Conservation (phyloP, 2,888 invertebrate genomes). For the Dryobotodes eremita region DNA sequence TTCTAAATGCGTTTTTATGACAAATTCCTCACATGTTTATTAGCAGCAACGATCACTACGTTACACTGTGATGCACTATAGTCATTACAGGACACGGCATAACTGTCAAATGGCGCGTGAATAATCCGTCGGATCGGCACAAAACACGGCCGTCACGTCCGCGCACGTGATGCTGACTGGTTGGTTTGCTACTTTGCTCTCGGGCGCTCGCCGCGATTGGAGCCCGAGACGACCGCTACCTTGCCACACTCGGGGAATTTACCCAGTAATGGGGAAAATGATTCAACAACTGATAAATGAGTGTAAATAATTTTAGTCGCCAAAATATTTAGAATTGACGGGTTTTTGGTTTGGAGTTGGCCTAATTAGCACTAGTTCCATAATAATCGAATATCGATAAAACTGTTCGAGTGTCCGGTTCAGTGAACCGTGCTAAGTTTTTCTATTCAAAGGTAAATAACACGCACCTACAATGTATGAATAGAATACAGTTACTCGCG, state of each 20-base stretch:
- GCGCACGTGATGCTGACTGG: constrained; percentile 90
- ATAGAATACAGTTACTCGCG: constrained; percentile 19
- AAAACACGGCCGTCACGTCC: constrained; percentile 81
- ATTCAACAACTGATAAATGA: constrained; percentile 25
- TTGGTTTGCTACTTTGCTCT: constrained; percentile 74
- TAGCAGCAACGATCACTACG: constrained; percentile 82
- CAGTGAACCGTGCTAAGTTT: constrained; percentile 30
- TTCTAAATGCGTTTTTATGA: constrained; percentile 66
- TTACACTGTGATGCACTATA: constrained; percentile 82
- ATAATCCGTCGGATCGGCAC: constrained; percentile 75
- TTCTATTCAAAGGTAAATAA: background rate
- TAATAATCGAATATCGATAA: constrained; percentile 47
- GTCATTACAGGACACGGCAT: constrained; percentile 86
- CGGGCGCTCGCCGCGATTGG: constrained; percentile 77
- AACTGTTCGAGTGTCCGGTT: constrained; percentile 26
- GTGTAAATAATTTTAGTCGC: constrained; percentile 23
- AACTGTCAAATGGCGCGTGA: constrained; percentile 88
- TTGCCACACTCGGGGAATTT: constrained; percentile 79
- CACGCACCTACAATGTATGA: background rate
- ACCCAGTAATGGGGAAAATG: constrained; percentile 73
- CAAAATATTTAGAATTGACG: constrained; percentile 4
- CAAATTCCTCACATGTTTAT: constrained; percentile 77
- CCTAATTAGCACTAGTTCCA: constrained; percentile 45
- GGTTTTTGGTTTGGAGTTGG: constrained; percentile 20
- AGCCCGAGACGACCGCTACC: constrained; percentile 77